phyloP scores from a whole-genome alignment of 2,797 vertebrate species.

The Periparus ater region DNA sequence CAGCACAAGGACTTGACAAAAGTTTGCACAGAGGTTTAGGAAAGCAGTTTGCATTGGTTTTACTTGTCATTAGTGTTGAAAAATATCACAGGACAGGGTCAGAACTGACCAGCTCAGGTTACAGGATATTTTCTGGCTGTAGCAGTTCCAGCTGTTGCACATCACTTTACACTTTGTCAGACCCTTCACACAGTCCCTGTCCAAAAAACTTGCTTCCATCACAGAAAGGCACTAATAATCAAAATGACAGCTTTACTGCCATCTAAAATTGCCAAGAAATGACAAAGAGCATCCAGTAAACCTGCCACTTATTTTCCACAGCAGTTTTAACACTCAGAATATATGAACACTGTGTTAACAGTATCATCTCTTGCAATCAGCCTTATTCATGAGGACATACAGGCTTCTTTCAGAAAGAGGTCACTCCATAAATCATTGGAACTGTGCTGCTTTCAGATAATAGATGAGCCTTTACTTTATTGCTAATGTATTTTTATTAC shows the following conservation, averaged over 20 bases:
- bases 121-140: neutral
- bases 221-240: neutral
- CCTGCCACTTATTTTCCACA: neutral
- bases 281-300: neutral
- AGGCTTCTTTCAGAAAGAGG: neutral
- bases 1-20: accelerated
- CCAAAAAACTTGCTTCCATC: neutral
- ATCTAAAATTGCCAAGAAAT: neutral
- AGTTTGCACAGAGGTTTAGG: neutral
- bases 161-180: neutral
- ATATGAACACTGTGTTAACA: neutral
- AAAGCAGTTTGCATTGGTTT: neutral
- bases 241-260: neutral
- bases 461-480: neutral
- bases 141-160: neutral
- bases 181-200: neutral
- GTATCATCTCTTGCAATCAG: neutral
- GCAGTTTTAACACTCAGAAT: neutral
- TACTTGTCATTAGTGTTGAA: neutral
- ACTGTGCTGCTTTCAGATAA: neutral
- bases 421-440: neutral
- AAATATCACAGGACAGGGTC: neutral
- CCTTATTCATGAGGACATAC: neutral
- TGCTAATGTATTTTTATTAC: neutral
- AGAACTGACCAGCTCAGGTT: neutral